Base-by-base conservation (phyloP, 2,113 vertebrate species). In the Hypanus sabinus region DNA sequence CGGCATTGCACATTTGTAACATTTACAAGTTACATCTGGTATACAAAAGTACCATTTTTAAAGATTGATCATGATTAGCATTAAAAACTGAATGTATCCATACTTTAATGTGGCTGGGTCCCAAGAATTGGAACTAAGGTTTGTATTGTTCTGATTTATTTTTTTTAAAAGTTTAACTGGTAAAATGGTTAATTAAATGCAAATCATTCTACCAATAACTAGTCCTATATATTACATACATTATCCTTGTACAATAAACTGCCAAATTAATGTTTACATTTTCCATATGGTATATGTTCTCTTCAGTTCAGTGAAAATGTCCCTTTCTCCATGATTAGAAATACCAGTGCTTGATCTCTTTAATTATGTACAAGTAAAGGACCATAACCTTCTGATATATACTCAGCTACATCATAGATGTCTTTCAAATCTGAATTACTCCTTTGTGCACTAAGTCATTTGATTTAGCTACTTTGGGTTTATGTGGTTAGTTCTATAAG, bases 181-280 rank as follows among this genome's bases (percentile, higher is more conserved):
- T 90, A 70, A 20, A 22, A 36, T 70, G 62, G 36, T 91, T n/a
- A 68, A 91, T 8, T 22, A 70, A 91, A 36, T 68, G 24, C 57
- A 68, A 91, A 91, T 91, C 14, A 70, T 91, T 33, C 65, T 68
- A 70, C 20, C 11, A 88, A n/a, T 36, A 91, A 91, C 33, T 91
- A 70, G 62, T 68, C 68, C 87, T 65, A 65, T 14, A 57, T 36
- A n/a, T 65, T 91, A 24, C 12, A 65, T 91, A 14, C 16, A 60
- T 7, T 10, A 24, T 91, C 60, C n/a, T 90, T 68, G n/a, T 33
- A 65, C 30, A 90, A 22, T 81, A 90, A 62, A n/a, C 57, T 90
- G 87, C 12, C 62, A 90, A 68, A 33, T 90, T 65, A 88, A n/a
- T 90, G 65, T 68, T 65, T 90, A 90, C 18, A 36, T 91, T 70